phyloP scores from a whole-genome alignment of 2,888 invertebrate species.

The Nemotelus nigrinus region DNA sequence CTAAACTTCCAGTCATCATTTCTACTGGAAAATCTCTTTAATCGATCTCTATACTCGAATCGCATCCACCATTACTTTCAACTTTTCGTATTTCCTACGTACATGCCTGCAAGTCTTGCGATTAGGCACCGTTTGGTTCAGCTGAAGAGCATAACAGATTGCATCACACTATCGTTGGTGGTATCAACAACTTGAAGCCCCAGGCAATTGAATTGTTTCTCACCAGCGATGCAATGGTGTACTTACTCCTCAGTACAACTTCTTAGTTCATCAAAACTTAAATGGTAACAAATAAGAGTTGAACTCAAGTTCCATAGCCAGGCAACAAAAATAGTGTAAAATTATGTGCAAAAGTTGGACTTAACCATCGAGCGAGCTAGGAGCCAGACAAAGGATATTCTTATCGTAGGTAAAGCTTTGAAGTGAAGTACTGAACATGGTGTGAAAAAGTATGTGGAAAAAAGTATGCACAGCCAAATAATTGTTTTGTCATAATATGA shows the following conservation, averaged over 20 bases:
- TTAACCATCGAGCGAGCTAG: background rate
- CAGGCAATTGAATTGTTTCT: background rate
- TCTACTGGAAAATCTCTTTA: too few species aligned
- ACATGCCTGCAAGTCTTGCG: background rate
- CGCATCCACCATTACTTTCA: background rate
- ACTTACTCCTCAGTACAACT: constrained; percentile 19
- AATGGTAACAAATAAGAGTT: constrained; percentile 5
- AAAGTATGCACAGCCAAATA: too few species aligned
- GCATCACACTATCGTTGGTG: background rate
- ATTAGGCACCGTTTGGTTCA: background rate
- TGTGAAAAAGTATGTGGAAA: too few species aligned
- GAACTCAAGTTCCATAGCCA: background rate
- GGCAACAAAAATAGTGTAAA: background rate
- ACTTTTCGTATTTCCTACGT: background rate
- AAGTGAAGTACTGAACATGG: too few species aligned
- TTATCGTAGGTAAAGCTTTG: background rate
- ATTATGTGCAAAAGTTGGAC: background rate
- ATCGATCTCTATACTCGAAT: too few species aligned
- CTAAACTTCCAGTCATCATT: too few species aligned
- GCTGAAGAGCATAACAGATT: background rate
- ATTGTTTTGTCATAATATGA: too few species aligned
- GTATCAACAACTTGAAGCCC: background rate
- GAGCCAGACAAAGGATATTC: background rate
- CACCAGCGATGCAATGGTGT: constrained; percentile 5
- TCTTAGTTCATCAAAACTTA: constrained; percentile 12